A percentile compares a stretch with the other conserved stretches of the same genome.
Conservation (phyloP, 2,888 invertebrate genomes). For the Heliconius aoede region DNA sequence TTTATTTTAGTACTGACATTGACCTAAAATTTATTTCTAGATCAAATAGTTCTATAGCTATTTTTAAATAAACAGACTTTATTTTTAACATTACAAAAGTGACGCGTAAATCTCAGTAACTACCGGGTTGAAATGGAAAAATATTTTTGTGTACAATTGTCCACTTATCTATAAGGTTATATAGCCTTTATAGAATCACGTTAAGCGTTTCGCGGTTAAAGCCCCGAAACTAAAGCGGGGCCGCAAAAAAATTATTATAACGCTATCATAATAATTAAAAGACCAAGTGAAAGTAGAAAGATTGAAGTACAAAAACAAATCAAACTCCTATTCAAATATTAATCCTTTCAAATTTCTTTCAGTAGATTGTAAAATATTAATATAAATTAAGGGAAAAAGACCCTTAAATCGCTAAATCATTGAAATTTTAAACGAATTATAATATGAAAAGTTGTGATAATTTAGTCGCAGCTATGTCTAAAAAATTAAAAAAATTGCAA, state of each 20-base stretch:
- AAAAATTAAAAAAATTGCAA: too few relatives aligned
- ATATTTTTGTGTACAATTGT: too few relatives aligned
- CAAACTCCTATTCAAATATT: conserved; percentile 25
- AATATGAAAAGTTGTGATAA: neutral
- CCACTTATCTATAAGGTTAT: too few relatives aligned
- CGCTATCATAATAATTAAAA: neutral
- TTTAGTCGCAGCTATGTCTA: neutral
- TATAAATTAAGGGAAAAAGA: conserved; percentile 17
- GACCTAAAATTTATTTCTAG: conserved; percentile 20
- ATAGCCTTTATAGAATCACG: too few relatives aligned
- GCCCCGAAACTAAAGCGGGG: too few relatives aligned
- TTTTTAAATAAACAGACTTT: neutral
- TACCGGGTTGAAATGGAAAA: too few relatives aligned
- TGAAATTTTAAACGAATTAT: conserved; percentile 11
- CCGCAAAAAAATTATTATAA: too few relatives aligned
- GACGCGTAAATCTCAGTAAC: too few relatives aligned
- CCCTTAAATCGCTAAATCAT: conserved; percentile 9
- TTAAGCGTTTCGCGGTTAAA: too few relatives aligned
- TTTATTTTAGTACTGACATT: conserved; percentile 27
- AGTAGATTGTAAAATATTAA: conserved; percentile 16
- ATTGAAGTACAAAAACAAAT: conserved; percentile 21
- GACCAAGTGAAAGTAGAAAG: neutral
- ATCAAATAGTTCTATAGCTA: neutral
- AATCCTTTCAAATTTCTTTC: conserved; percentile 25
- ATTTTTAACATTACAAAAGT: neutral